phyloP scores from a whole-genome alignment of 2,797 vertebrate genomes.

The Brotula barbata region DNA sequence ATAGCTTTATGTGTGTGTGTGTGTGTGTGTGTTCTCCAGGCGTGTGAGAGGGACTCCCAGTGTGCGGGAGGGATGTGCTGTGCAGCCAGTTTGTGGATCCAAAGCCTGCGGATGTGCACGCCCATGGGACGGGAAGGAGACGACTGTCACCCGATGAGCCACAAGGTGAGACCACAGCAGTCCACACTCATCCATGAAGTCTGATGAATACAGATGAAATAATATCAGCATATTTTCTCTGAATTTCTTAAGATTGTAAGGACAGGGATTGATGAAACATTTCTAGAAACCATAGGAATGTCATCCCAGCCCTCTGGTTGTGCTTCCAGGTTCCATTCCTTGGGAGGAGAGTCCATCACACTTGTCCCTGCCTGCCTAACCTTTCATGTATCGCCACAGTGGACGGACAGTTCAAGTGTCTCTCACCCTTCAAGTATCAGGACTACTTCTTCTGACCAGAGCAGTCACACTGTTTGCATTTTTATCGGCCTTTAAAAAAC shows the following conservation, averaged over 20 bases:
- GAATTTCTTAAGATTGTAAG: no score
- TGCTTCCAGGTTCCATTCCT: slow-evolving; percentile 86
- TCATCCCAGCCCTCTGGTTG: slow-evolving; percentile 8
- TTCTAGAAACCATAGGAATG: not conserved
- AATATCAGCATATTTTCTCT: no score
- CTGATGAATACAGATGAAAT: not conserved
- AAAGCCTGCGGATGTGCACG: slow-evolving; percentile 89
- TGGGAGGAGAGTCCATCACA: slow-evolving; percentile 87
- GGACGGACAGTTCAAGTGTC: slow-evolving; percentile 82
- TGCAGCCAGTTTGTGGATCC: slow-evolving; percentile 93
- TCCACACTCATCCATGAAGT: not conserved
- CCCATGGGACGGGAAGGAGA: slow-evolving; percentile 88
- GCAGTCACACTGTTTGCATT: slow-evolving; percentile 13
- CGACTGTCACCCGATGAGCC: slow-evolving; percentile 91
- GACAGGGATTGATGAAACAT: no score
- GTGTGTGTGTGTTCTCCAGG: slow-evolving; percentile 72
- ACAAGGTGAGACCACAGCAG: slow-evolving; percentile 79
- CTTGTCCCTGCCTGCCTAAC: slow-evolving; percentile 88
- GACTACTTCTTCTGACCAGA: slow-evolving; percentile 79
- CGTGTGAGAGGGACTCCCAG: slow-evolving; percentile 88
- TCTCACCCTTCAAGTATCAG: slow-evolving; percentile 78
- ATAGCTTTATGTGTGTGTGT: slow-evolving; percentile 23
- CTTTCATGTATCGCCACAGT: slow-evolving; percentile 80
- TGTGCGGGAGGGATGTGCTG: slow-evolving; percentile 91
- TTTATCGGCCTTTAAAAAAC: slow-evolving; percentile 3